Evolutionary conservation across 2,113 vertebrate genomes (phyloP).

Genomic region (Hepsetus odoe): DNA sequence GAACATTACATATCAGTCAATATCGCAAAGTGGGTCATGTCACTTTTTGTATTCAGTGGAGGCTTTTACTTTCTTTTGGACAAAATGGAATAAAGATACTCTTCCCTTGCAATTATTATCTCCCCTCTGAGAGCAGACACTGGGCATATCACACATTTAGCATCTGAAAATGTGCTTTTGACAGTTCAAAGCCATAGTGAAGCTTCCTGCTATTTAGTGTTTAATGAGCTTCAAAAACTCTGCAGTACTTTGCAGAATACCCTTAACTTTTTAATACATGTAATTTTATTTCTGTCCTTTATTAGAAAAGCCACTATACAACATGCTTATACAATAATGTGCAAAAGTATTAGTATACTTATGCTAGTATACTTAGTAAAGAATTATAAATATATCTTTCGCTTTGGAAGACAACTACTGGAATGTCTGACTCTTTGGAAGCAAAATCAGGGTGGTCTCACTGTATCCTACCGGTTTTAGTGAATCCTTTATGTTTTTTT

Average conservation of each 20-base stretch:
- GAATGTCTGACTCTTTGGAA: no score
- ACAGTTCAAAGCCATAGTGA: not conserved
- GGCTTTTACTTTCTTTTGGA: not conserved
- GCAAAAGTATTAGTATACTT: no score
- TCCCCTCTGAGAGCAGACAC: not conserved
- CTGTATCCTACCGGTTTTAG: no score
- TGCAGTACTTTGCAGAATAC: not conserved
- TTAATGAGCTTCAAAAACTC: not conserved
- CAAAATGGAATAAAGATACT: not conserved
- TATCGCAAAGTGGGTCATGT: not conserved
- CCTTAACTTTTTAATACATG: not conserved
- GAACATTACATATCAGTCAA: constrained; percentile 3
- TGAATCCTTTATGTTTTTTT: no score
- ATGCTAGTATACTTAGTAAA: no score
- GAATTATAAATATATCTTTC: no score
- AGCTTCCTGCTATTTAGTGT: not conserved
- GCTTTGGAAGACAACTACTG: no score
- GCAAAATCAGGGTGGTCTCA: no score
- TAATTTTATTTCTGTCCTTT: not conserved
- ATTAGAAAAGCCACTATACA: no score
- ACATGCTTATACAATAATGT: no score
- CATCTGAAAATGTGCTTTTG: not conserved
- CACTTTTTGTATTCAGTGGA: not conserved
- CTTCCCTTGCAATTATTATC: not conserved
- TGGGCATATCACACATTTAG: not conserved